A percentile compares a stretch with the other conserved stretches of the same genome.
Evolutionary conservation across 2,113 vertebrate species (phyloP).

Genomic region (Misgurnus mizolepis): DNA sequence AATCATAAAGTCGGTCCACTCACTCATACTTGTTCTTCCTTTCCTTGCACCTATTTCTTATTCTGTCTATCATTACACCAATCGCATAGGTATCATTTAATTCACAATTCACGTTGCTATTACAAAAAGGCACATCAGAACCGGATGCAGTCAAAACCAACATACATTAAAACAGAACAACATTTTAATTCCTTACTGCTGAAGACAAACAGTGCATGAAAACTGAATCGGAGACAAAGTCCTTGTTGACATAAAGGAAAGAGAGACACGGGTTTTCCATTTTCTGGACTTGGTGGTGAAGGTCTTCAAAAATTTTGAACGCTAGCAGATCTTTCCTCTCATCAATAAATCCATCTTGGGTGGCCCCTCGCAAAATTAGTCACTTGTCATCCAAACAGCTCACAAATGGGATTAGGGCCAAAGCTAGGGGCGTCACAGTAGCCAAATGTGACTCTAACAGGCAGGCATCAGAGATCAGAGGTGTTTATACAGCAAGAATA

Average conservation of each 20-base stretch:
- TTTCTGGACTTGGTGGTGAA: constrained; percentile 18
- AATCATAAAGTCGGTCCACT: constrained; percentile 1
- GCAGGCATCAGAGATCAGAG: constrained; percentile 18
- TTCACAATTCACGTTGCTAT: not conserved
- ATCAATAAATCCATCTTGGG: constrained; percentile 43
- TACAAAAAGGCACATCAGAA: not conserved
- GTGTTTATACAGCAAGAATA: constrained; percentile 23
- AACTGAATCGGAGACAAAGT: constrained; percentile 23
- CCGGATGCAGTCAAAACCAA: not conserved
- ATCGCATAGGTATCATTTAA: not conserved
- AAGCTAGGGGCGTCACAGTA: constrained; percentile 38
- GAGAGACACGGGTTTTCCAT: constrained; percentile 40
- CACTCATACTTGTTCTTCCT: not conserved
- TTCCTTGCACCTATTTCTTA: not conserved
- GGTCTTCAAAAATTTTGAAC: constrained; percentile 22
- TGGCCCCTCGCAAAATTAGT: constrained; percentile 43
- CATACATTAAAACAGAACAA: not conserved
- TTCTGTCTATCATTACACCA: not conserved
- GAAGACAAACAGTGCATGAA: constrained; percentile 27
- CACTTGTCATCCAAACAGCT: constrained; percentile 38
- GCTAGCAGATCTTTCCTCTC: constrained; percentile 37
- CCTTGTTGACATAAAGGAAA: constrained; percentile 28
- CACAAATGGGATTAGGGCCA: constrained; percentile 40
- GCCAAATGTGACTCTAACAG: constrained; percentile 25
- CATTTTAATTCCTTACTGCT: constrained; percentile 14